Evolutionary conservation across 35 echinoderm and acorn worm genomes (phyloP), one percentile per base, ranked within the genome.

Genomic region (Lytechinus pictus): DNA sequence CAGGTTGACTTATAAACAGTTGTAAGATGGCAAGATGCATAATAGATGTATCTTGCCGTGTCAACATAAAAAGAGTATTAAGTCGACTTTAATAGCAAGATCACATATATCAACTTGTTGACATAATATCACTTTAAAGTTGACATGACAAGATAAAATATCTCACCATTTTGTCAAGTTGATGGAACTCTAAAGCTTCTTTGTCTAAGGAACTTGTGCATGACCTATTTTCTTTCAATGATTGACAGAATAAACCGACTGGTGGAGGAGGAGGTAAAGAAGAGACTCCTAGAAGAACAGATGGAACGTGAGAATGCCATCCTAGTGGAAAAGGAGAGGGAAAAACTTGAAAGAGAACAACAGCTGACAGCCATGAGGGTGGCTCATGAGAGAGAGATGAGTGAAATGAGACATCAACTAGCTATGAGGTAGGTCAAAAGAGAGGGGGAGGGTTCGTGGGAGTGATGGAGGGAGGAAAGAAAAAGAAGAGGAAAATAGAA

Each of bases 231-330:
- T 27, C 24, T 57, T 53, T 95, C 10, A 44, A n/a, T 27, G 16
- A 33, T 44, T 72, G 89, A 28, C 79, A 99, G 98, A 92, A 97
- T 99, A 95, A 97, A 98, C 54, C 90, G 95, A 71, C 91, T 98
- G 55, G 95, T 99, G 6, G 98, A 99, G 95, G 98, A 99, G 61
- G 95, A 98, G 93, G 98, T 99, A 3, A 98, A 99, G 79, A 94
- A 97, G 87, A 95, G 97, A 13, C 94, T 99, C 54, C 94, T 95
- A 52, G 97, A 99, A 86, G 98, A 99, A 44, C 54, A 95, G 14
- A 97, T 95, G 86, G 94, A 96, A 86, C 72, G 97, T 28, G 95
- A 99, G 94, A 98, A 98, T 54, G 93, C 87, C 27, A 56, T 95
- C 16, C 87, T 61, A 10, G 53, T 88, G 28, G 92, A 99, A 53